phyloP scores from a whole-genome alignment of 2,888 invertebrate species.

The Mythimna pallens region DNA sequence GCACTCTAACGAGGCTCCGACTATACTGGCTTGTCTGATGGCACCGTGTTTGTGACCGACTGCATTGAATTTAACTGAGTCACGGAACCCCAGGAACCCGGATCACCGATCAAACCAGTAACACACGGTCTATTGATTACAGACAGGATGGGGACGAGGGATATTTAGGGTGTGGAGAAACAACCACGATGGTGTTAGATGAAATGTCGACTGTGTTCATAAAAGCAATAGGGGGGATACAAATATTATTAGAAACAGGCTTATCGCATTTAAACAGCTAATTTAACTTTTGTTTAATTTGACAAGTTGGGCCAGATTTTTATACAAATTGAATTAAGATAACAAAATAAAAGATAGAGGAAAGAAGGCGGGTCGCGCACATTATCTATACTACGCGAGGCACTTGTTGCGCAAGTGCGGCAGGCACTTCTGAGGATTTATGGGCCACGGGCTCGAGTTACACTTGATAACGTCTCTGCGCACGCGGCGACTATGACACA shows the following conservation, averaged over 20 bases:
- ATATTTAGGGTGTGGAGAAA: constrained; percentile 71
- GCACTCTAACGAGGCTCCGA: constrained; percentile 76
- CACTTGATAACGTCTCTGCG: constrained; percentile 85
- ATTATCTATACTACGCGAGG: constrained; percentile 73
- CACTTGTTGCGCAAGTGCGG: constrained; percentile 86
- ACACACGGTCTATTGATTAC: constrained; percentile 80
- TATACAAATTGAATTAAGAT: constrained; percentile 55
- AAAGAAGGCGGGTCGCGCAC: constrained; percentile 69
- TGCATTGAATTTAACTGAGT: constrained; percentile 82
- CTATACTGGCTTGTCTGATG: constrained; percentile 80
- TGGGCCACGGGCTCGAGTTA: constrained; percentile 84
- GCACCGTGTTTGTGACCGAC: constrained; percentile 77
- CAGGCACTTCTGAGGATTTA: constrained; percentile 84
- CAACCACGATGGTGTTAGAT: constrained; percentile 47
- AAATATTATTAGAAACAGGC: background rate
- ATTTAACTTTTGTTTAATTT: background rate
- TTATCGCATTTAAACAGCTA: background rate
- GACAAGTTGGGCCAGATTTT: constrained; percentile 8
- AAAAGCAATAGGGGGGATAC: constrained; percentile 25
- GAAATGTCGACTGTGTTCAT: constrained; percentile 25
- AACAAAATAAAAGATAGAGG: constrained; percentile 69
- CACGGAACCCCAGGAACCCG: constrained; percentile 85
- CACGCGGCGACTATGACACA: constrained; percentile 73
- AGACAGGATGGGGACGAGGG: constrained; percentile 76
- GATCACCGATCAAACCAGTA: constrained; percentile 82